phyloP scores from a whole-genome alignment of 2,113 vertebrate species.

The Rhineura floridana region DNA sequence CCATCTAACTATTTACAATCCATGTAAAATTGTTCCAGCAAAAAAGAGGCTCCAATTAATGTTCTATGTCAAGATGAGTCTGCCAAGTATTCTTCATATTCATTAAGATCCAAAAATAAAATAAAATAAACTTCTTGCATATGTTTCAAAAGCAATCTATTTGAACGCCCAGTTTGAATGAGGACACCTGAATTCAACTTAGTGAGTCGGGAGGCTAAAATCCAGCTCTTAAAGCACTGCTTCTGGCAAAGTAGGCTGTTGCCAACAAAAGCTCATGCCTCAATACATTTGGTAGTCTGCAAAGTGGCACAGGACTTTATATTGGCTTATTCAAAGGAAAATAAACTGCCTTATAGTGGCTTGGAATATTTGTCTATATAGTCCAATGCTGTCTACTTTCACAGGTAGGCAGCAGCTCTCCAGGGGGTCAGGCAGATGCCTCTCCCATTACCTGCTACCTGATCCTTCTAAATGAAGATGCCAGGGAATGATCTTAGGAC shows the following conservation, averaged over 20 bases:
- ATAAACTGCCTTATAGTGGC: neutral
- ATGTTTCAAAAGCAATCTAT: neutral
- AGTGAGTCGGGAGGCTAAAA: neutral
- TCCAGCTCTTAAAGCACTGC: neutral
- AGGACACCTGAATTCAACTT: neutral
- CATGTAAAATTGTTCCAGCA: neutral
- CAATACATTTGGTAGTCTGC: neutral
- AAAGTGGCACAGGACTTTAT: neutral
- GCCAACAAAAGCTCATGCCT: neutral
- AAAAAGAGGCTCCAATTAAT: neutral
- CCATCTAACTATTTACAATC: neutral
- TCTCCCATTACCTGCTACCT: neutral
- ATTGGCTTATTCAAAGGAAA: neutral
- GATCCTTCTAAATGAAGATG: neutral
- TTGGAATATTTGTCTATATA: too few relatives aligned
- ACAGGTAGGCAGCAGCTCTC: too few relatives aligned
- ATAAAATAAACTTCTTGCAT: neutral
- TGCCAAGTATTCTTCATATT: slow-evolving; percentile 5
- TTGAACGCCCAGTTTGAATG: neutral
- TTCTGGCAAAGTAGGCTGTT: neutral
- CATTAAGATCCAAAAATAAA: neutral
- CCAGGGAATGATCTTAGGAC: neutral
- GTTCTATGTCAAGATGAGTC: neutral
- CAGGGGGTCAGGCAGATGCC: too few relatives aligned
- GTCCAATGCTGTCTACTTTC: neutral